phyloP scores from a whole-genome alignment of 2,888 invertebrate species.

The Tipula unca region DNA sequence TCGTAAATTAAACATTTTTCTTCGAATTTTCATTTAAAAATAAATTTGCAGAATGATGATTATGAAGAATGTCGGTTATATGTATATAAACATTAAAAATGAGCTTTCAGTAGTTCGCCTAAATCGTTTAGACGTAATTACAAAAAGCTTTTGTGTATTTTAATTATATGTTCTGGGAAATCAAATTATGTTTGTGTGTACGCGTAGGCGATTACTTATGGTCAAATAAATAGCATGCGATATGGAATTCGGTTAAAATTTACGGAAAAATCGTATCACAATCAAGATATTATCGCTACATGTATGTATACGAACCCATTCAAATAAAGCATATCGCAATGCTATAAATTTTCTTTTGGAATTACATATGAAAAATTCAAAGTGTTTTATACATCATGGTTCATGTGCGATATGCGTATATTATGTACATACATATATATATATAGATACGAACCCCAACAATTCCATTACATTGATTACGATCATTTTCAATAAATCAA shows the following conservation, averaged over 20 bases:
- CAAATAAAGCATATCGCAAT: neutral
- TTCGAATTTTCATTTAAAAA: too few species aligned
- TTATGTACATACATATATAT: neutral
- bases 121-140: too few species aligned
- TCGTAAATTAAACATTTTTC: too few species aligned
- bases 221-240: neutral
- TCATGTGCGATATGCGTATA: neutral
- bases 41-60: too few species aligned
- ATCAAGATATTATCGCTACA: neutral
- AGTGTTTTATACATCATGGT: slow-evolving; percentile 1
- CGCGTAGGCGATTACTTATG: neutral
- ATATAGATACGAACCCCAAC: neutral
- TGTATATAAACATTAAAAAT: too few species aligned
- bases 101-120: too few species aligned
- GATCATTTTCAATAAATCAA: slow-evolving; percentile 8
- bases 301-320: neutral
- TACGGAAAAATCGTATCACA: neutral
- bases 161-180: too few species aligned
- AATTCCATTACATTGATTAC: slow-evolving; percentile 14
- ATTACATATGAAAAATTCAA: neutral
- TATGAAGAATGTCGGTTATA: too few species aligned
- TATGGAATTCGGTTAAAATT: neutral
- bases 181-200: too few species aligned
- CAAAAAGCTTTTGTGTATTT: too few species aligned
- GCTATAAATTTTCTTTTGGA: neutral